These are phyloP conservation scores for Molossus alvarezi DNA, from an alignment of 2,797 vertebrate species.

Conservation along the genomic window DNA sequence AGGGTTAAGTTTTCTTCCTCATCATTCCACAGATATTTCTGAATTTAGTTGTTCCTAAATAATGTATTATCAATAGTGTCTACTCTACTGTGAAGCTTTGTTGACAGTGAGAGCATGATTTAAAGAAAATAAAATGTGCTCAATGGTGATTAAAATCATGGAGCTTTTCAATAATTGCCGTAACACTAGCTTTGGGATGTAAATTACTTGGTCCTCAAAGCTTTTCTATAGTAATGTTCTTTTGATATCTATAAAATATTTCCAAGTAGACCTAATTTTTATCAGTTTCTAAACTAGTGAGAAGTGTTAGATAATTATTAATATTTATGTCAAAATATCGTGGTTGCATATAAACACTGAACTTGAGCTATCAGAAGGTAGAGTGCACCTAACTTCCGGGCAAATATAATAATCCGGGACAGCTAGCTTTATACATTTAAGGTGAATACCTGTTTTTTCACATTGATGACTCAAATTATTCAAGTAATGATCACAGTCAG, in stretches of 20 bases:
- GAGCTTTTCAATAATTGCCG: neutral
- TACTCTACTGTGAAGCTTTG: neutral
- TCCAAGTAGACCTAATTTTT: neutral
- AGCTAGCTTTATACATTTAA: neutral
- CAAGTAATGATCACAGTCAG: neutral
- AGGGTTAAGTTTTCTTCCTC: neutral
- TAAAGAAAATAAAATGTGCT: neutral
- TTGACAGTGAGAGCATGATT: neutral
- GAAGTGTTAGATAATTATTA: neutral
- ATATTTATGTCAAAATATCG: neutral
- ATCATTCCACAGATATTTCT: neutral
- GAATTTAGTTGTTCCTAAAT: neutral
- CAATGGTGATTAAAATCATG: neutral
- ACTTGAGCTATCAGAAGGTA: neutral
- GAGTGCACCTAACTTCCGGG: neutral
- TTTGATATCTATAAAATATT: conserved; percentile 37
- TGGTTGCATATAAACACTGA: neutral
- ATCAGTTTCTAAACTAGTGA: neutral
- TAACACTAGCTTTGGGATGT: neutral
- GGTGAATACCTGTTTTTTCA: neutral
- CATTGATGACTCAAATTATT: conserved; percentile 9
- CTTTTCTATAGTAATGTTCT: neutral
- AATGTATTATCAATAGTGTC: neutral
- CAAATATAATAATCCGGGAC: neutral
- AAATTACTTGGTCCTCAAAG: neutral